Evolutionary conservation across 2,113 vertebrate species (phyloP).

Genomic region (Bagarius yarrelli): DNA sequence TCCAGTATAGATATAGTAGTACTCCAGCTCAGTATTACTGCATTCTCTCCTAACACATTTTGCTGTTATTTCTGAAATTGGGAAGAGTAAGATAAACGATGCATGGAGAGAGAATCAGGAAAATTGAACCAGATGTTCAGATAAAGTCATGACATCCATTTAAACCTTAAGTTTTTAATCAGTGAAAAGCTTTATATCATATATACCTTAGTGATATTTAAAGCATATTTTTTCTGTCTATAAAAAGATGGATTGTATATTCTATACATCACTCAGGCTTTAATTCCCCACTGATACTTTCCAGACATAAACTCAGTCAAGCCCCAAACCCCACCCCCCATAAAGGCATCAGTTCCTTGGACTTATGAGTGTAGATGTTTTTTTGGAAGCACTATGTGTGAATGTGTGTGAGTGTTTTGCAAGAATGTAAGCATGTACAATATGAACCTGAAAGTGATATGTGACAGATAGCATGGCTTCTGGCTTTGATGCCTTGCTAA

Average conservation of each 20-base stretch:
- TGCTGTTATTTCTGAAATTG: constrained; percentile 29
- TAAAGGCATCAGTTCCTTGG: constrained; percentile 75
- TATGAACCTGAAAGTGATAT: constrained; percentile 38
- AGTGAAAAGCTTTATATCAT: constrained; percentile 2
- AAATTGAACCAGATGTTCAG: constrained; percentile 12
- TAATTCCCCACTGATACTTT: constrained; percentile 65
- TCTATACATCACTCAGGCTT: constrained; percentile 63
- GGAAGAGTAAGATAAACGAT: constrained; percentile 14
- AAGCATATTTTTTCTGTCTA: not conserved
- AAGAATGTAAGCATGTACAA: constrained; percentile 36
- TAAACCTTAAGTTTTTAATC: not conserved
- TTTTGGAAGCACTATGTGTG: constrained; percentile 34
- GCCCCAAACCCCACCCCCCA: constrained; percentile 59
- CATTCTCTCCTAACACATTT: not conserved
- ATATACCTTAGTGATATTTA: not conserved
- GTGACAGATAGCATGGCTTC: constrained; percentile 81
- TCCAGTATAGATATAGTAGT: not conserved
- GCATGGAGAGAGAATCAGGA: constrained; percentile 11
- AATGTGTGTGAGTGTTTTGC: constrained; percentile 44
- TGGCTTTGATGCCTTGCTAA: constrained; percentile 96
- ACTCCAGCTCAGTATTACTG: constrained; percentile 30
- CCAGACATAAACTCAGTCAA: constrained; percentile 58
- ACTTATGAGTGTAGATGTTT: constrained; percentile 57
- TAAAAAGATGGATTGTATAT: constrained; percentile 43
- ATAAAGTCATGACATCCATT: not conserved